These are phyloP conservation scores for Hafferia zeledoni DNA, from an alignment of 2,797 vertebrate genomes.

Conservation along the genomic window DNA sequence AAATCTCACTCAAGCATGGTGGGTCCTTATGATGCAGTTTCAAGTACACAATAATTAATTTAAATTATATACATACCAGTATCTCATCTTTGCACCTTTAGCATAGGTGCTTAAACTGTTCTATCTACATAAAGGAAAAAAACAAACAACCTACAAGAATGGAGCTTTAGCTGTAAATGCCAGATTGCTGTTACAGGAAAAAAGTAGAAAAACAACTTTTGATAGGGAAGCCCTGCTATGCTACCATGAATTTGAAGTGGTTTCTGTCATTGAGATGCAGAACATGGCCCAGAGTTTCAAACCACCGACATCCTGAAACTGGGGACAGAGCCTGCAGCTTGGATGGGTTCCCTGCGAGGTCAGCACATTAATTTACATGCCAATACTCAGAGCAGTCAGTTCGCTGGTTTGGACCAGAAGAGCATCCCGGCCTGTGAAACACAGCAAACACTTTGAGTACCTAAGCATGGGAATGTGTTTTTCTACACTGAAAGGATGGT, in stretches of 20 bases:
- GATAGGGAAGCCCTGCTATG: slow-evolving; percentile 6
- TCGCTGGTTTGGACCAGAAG: slow-evolving; percentile 2
- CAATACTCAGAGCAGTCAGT: slow-evolving; percentile 42
- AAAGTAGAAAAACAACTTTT: slow-evolving; percentile 34
- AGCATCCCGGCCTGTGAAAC: slow-evolving; percentile 32
- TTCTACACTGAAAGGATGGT: slow-evolving; percentile 19
- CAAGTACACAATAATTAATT: not conserved
- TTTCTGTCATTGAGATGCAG: slow-evolving; percentile 58
- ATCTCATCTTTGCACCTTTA: not conserved
- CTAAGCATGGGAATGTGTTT: slow-evolving; percentile 59
- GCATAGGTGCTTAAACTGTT: not conserved
- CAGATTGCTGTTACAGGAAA: not conserved
- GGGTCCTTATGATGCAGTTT: not conserved
- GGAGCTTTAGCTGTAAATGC: not conserved
- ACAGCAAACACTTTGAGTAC: slow-evolving; percentile 21
- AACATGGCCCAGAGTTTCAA: slow-evolving; percentile 14
- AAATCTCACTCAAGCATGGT: not conserved
- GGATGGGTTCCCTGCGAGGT: slow-evolving; percentile 12
- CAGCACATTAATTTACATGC: slow-evolving; percentile 72
- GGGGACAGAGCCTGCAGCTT: slow-evolving; percentile 33
- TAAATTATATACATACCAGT: not conserved
- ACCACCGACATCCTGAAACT: slow-evolving; percentile 48
- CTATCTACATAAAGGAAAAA: not conserved
- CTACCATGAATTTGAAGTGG: slow-evolving; percentile 52
- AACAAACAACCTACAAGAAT: not conserved